Base-by-base conservation (phyloP, 2,113 vertebrate genomes). In the Sialia sialis region DNA sequence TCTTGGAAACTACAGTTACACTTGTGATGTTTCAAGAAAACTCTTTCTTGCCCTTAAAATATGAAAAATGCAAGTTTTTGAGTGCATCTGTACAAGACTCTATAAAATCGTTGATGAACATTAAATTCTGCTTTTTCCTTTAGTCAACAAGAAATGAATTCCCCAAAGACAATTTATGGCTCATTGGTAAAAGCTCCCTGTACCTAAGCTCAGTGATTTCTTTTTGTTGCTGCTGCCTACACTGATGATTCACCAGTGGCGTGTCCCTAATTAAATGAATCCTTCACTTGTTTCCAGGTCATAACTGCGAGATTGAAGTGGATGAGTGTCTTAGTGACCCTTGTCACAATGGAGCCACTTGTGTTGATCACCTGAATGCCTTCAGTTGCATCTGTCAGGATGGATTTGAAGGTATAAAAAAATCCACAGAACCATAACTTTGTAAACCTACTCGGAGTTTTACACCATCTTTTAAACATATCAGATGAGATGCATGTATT, bases 291-390 rank as follows among this genome's bases (percentile, higher is more conserved):
- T 98, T 96, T 87, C 60, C 90, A 99, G 98, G 98, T 94, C 94
- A 97, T 95, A 97, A 97, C 76, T 98, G 98, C 86, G 98, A 98
- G 93, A 98, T 96, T 95, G 97, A 98, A 92, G 97, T 98, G 82
- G 95, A 98, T 85, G 97, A 98, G 95, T 98, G 98, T 91, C 97
- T 98, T 30, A 98, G 98, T 93, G 97, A 95, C 74, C 98, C 98
- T 75, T 98, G 97, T 94, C 93, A 46, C 89, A 98, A 98, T 27
- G 97, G 97, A 77, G 97, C 95, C 38, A 97, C 94, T 58, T 98
- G 98, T 86, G 34, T 96, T 73, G 98, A 98, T 95, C 97, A 97
- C 56, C 97, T 98, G 54, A 95, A 97, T 90, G 95, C 97, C 34
- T 98, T 98, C 94, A 98, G 73, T 80, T 98, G 98, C 60, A n/a